Evolutionary conservation across 2,797 vertebrate genomes (phyloP), one percentile per base, ranked within the genome.

Genomic region (Ptychadena robeensis): DNA sequence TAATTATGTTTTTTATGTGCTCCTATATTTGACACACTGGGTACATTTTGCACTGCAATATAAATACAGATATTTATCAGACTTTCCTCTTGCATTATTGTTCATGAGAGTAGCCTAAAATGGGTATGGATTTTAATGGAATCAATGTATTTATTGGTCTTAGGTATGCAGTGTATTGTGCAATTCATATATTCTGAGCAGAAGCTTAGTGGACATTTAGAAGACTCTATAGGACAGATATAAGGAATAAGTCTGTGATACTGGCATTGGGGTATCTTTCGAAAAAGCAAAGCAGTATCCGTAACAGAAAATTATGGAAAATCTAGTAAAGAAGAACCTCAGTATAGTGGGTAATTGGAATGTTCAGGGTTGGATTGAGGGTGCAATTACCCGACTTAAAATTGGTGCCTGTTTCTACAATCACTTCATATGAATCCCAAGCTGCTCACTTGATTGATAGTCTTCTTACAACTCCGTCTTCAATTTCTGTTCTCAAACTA

Each of bases 41-140:
- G 48, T 68, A 38, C 34, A 12, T 59, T 74, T 22, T 59, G 1
- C 64, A 73, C 44, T 75, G 63, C 30, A 35, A 73, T 25, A 31
- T 75, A 25, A 59, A 28, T 2, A 35, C 37, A 27, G 38, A 15
- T 25, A 72, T 53, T 67, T 67, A n/a, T 77, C 63, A 77, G 35
- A 77, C 34, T 10, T 67, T 38, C 57, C 9, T 38, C 15, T 53
- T 53, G 44, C 44, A 53, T 53, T 53, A 1, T n/a, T 53, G 15
- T 22, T 53, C 18, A 53, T 53, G 18, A 53, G 22, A 53, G 8
- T 53, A 22, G 18, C 15, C 44, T 48, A 48, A 22, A 48, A 48
- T 48, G 18, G 5, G 22, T 18, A 66, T 66, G 31, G 28, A 30
- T 48, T 67, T 78, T 32, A 67, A 53, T 48, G 37, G 28, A 48